phyloP scores from a whole-genome alignment of 2,113 vertebrate genomes.

The Aptenodytes patagonicus region DNA sequence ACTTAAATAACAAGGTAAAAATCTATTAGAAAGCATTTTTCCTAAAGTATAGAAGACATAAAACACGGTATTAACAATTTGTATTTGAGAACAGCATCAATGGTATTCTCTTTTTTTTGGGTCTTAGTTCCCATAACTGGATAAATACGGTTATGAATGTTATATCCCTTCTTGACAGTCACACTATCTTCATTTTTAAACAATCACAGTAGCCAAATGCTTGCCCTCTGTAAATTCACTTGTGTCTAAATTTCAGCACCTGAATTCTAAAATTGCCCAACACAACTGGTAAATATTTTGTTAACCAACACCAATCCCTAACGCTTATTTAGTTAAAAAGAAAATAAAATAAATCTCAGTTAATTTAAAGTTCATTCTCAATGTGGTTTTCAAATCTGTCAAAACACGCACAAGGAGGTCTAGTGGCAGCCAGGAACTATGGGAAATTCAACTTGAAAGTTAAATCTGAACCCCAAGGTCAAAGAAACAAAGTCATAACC shows the following conservation, averaged over 20 bases:
- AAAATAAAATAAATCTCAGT: not conserved
- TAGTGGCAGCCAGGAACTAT: conserved; percentile 41
- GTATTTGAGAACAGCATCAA: not conserved
- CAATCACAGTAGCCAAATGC: not conserved
- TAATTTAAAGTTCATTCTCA: conserved; percentile 23
- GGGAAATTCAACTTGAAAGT: conserved; percentile 65
- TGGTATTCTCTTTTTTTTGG: not conserved
- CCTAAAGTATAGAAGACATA: not conserved
- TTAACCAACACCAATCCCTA: not conserved
- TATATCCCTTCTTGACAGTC: not conserved
- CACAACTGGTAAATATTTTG: not conserved
- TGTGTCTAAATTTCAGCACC: not conserved
- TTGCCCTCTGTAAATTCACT: not conserved
- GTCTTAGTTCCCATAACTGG: not conserved
- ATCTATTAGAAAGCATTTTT: not conserved
- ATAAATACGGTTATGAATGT: not conserved
- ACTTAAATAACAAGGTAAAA: not conserved
- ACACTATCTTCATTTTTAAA: not conserved
- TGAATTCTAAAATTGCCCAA: not conserved
- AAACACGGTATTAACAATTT: not conserved
- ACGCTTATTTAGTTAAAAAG: not conserved
- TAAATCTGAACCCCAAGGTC: conserved; percentile 68
- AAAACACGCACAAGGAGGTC: conserved; percentile 49
- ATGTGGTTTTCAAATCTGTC: conserved; percentile 44
- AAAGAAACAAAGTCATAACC: conserved; percentile 63